These are phyloP conservation scores for Drosophila infuscata DNA, from an alignment of 2,888 invertebrate genomes.

Conservation along the genomic window DNA sequence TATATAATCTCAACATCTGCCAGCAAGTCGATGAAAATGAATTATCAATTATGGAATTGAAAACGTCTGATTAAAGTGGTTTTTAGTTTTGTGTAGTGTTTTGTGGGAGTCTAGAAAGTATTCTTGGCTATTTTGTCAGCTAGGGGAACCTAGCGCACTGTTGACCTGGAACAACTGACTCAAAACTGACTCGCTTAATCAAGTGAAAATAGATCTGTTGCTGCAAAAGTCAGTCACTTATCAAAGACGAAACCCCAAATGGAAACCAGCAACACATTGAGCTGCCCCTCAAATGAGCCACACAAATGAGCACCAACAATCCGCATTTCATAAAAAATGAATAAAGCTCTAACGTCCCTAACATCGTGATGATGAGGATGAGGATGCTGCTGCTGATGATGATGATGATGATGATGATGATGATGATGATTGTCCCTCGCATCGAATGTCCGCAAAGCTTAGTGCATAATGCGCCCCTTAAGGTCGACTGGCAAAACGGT, in stretches of 20 bases:
- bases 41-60: background rate
- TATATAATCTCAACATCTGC: background rate
- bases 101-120: background rate
- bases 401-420: slow-evolving; percentile 14
- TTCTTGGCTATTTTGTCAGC: background rate
- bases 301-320: slow-evolving; percentile 34
- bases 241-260: slow-evolving; percentile 6
- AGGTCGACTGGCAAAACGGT: slow-evolving; percentile 68
- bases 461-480: slow-evolving; percentile 58
- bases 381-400: background rate
- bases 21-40: background rate
- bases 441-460: slow-evolving; percentile 49
- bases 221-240: slow-evolving; percentile 16
- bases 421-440: slow-evolving; percentile 13
- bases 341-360: slow-evolving; percentile 52
- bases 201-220: slow-evolving; percentile 1
- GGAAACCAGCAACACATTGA: slow-evolving; percentile 30
- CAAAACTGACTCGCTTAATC: slow-evolving; percentile 6
- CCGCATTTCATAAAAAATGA: slow-evolving; percentile 66
- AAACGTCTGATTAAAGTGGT: background rate
- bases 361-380: background rate
- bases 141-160: background rate
- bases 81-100: background rate
- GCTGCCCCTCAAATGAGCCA: slow-evolving; percentile 19
- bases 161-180: background rate